These are phyloP conservation scores for Anas platyrhynchos DNA, from an alignment of 2,113 vertebrate species.

Conservation along the genomic window DNA sequence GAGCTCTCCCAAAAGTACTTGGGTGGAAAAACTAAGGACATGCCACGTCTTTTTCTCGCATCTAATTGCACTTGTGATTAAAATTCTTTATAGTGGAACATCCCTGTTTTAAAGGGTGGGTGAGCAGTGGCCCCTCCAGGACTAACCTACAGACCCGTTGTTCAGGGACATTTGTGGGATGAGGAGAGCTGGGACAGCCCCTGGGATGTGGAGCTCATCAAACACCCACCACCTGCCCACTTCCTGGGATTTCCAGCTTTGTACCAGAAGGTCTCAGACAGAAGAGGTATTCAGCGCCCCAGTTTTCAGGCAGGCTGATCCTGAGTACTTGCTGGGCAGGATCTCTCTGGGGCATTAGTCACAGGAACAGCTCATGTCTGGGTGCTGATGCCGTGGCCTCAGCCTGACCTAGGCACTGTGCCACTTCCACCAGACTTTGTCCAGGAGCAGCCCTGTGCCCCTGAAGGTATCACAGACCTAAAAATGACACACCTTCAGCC, in stretches of 20 bases:
- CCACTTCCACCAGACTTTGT: not conserved
- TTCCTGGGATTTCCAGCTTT: not conserved
- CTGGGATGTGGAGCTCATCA: not conserved
- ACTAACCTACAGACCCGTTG: not conserved
- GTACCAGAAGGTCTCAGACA: not conserved
- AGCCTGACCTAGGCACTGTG: not conserved
- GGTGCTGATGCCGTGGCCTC: not conserved
- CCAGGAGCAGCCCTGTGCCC: not conserved
- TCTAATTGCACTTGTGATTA: not conserved
- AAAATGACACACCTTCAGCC: not conserved
- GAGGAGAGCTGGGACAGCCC: not conserved
- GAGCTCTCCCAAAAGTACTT: not conserved
- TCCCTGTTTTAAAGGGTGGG: not conserved
- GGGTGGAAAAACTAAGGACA: not conserved
- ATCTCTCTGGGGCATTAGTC: slow-evolving; percentile 1
- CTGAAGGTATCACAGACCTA: not conserved
- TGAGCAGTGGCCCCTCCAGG: fast-evolving
- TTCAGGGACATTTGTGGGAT: not conserved
- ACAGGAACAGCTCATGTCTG: slow-evolving; percentile 29
- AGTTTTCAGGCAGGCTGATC: not conserved
- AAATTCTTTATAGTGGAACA: not conserved
- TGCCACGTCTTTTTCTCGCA: not conserved
- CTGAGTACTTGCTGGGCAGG: not conserved
- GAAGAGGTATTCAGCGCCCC: not conserved
- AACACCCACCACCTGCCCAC: not conserved